Percentiles rank a stretch among this genome's conserved stretches.
These are phyloP conservation scores for Barbus barbus DNA, from an alignment of 2,113 vertebrate genomes.

Conservation along the genomic window DNA sequence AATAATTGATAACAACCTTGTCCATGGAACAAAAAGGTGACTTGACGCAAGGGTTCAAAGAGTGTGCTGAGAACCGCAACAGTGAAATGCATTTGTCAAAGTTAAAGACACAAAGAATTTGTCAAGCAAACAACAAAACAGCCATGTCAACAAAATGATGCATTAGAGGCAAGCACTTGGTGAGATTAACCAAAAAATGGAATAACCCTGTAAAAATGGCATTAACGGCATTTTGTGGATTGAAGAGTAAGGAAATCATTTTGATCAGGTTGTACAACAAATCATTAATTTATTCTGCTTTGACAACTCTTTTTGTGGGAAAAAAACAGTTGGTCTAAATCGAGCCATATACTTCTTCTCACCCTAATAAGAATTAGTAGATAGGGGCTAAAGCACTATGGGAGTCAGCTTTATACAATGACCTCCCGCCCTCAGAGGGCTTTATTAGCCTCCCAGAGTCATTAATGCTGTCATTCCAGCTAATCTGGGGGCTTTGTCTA, in stretches of 20 bases:
- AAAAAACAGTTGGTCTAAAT: slow-evolving; percentile 75
- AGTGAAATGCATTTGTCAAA: slow-evolving; percentile 44
- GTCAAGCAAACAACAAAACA: slow-evolving; percentile 66
- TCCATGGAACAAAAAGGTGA: slow-evolving; percentile 29
- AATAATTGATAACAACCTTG: slow-evolving; percentile 51
- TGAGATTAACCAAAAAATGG: not conserved
- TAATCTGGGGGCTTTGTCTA: slow-evolving; percentile 66
- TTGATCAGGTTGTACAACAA: not conserved
- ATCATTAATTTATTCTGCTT: not conserved
- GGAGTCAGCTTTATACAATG: slow-evolving; percentile 66
- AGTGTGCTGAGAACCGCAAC: not conserved
- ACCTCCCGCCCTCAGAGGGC: slow-evolving; percentile 34
- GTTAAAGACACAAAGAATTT: slow-evolving; percentile 67
- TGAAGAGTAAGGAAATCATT: not conserved
- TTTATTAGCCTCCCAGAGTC: slow-evolving; percentile 59
- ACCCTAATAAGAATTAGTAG: slow-evolving; percentile 75
- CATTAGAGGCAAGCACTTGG: not conserved
- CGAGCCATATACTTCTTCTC: slow-evolving; percentile 70
- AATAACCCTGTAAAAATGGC: not conserved
- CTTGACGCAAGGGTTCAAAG: slow-evolving; percentile 36
- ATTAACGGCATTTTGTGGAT: not conserved
- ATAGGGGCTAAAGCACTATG: slow-evolving; percentile 62
- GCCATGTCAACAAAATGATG: slow-evolving; percentile 59
- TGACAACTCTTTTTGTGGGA: no score
- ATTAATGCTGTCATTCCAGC: slow-evolving; percentile 60